A percentile compares a stretch with the other conserved stretches of the same genome.
These are phyloP conservation scores for Elgaria multicarinata DNA, from an alignment of 2,113 vertebrate genomes.

Conservation along the genomic window DNA sequence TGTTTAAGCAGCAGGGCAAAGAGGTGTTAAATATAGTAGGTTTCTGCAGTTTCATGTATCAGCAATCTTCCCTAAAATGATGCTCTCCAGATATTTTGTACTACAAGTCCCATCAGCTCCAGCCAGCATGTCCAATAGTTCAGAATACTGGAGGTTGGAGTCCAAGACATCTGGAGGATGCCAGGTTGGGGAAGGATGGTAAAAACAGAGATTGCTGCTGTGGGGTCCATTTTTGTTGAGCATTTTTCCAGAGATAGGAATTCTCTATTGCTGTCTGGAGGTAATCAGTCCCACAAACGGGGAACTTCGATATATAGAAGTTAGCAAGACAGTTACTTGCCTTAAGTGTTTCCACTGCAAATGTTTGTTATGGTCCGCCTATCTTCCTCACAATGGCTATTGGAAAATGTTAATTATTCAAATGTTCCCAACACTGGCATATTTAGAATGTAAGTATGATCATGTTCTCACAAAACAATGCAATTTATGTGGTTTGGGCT, in stretches of 20 bases:
- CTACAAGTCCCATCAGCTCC: too few species aligned
- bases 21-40: not conserved
- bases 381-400: not conserved
- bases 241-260: not conserved
- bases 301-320: not conserved
- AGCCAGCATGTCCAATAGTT: too few species aligned
- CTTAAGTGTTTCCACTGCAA: not conserved
- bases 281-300: not conserved
- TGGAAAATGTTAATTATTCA: constrained; percentile 52
- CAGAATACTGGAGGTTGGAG: too few species aligned
- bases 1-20: not conserved
- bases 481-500: constrained; percentile 3
- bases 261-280: not conserved
- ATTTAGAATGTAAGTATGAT: constrained; percentile 45
- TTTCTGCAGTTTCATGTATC: not conserved
- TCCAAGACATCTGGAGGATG: too few species aligned
- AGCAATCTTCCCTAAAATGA: too few species aligned
- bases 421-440: constrained; percentile 17
- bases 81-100: too few species aligned
- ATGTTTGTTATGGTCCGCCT: not conserved
- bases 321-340: not conserved
- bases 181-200: not conserved
- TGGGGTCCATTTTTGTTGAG: not conserved
- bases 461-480: constrained; percentile 25
- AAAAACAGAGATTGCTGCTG: not conserved